Conservation (phyloP, 1,140 invertebrate genomes). For the Habropoda laboriosa region DNA sequence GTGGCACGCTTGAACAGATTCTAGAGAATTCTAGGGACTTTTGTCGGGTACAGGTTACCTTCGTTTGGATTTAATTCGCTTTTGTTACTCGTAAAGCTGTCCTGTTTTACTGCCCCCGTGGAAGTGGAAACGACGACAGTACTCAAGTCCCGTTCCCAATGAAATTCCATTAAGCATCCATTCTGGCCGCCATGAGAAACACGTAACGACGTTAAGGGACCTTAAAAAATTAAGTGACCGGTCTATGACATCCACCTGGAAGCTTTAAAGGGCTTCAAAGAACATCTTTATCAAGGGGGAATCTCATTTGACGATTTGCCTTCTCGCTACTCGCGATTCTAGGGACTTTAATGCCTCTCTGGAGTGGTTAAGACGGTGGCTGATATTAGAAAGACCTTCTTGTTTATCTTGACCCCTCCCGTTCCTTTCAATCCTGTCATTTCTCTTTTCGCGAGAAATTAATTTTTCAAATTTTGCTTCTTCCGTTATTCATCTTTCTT, state of each 20-base stretch:
- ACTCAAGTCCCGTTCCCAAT: not conserved
- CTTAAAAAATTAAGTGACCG: slow-evolving; percentile 42
- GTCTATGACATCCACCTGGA: not conserved
- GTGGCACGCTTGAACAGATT: too few relatives aligned
- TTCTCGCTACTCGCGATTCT: not conserved
- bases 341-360: not conserved
- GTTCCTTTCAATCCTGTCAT: not conserved
- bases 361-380: not conserved
- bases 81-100: too few relatives aligned
- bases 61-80: too few relatives aligned
- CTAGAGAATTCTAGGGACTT: too few relatives aligned
- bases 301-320: slow-evolving; percentile 7
- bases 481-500: too few relatives aligned
- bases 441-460: not conserved
- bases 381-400: not conserved
- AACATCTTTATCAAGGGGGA: not conserved
- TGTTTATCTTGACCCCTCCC: not conserved
- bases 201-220: slow-evolving; percentile 23
- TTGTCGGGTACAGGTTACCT: too few relatives aligned
- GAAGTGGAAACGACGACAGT: too few relatives aligned
- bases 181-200: slow-evolving; percentile 22
- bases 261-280: not conserved
- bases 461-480: too few relatives aligned
- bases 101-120: too few relatives aligned
- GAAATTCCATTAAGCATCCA: not conserved